These are phyloP conservation scores for Delphinapterus leucas DNA, from an alignment of 2,113 vertebrate species.

Conservation along the genomic window DNA sequence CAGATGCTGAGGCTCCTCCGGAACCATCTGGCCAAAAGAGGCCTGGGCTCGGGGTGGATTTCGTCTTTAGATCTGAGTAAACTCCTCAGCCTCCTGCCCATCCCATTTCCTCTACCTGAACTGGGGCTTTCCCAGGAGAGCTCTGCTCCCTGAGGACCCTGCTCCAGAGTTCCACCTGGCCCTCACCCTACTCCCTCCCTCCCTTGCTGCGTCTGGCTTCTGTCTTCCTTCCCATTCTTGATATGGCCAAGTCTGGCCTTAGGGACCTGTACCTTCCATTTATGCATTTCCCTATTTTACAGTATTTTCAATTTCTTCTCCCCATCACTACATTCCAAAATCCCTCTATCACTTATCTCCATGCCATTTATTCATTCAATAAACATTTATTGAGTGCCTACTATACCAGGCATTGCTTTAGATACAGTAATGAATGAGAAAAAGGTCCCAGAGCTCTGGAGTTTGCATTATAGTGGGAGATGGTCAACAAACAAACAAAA, in stretches of 20 bases:
- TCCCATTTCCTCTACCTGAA: background rate
- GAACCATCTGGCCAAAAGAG: slow-evolving; percentile 81
- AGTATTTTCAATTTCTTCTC: background rate
- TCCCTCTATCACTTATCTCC: background rate
- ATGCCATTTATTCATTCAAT: background rate
- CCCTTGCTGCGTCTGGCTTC: background rate
- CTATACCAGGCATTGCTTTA: background rate
- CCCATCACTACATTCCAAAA: background rate
- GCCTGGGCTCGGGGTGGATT: slow-evolving; percentile 39
- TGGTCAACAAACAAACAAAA: background rate
- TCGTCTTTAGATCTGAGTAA: slow-evolving; percentile 39
- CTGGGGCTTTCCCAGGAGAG: slow-evolving; percentile 11
- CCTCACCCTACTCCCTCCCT: background rate
- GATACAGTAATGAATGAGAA: background rate
- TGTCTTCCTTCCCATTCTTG: background rate
- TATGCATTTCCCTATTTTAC: background rate
- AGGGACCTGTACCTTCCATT: background rate
- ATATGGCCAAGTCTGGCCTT: background rate
- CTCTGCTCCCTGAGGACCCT: background rate
- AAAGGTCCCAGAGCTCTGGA: background rate
- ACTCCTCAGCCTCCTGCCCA: background rate
- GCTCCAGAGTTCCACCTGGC: background rate
- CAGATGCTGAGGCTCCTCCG: slow-evolving; percentile 78
- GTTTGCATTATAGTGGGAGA: background rate
- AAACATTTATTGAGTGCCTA: background rate